Conservation (phyloP, 2,888 invertebrate species). For the Mellilla xanthometata region DNA sequence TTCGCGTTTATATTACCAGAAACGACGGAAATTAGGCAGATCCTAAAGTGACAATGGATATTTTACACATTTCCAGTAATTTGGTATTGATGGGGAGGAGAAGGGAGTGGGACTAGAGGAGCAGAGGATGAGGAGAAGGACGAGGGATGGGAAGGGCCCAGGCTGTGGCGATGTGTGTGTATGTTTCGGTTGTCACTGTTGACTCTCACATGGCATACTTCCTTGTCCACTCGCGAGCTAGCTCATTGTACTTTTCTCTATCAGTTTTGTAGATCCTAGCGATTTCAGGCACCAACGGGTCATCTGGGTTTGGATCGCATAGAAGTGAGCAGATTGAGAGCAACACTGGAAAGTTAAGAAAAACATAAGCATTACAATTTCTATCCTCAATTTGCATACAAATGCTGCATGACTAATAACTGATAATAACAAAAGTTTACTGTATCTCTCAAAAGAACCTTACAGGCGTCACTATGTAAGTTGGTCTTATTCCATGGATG, state of each 20-base stretch:
- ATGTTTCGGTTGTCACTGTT: constrained; percentile 80
- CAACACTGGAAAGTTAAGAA: constrained; percentile 89
- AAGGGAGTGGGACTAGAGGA: constrained; percentile 43
- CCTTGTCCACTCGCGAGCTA: constrained; percentile 99
- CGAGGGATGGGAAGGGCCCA: constrained; percentile 59
- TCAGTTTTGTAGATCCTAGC: constrained; percentile 99
- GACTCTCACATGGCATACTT: constrained; percentile 99
- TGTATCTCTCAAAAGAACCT: no score
- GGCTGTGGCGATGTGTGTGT: constrained; percentile 81
- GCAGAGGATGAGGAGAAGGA: constrained; percentile 34
- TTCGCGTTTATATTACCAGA: constrained; percentile 60
- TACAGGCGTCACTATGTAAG: no score
- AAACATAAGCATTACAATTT: not conserved
- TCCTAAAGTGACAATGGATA: constrained; percentile 62
- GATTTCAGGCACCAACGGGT: constrained; percentile 99
- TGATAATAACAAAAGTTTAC: no score
- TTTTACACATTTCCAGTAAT: constrained; percentile 69
- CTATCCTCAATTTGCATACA: constrained; percentile 1
- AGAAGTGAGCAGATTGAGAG: constrained; percentile 99
- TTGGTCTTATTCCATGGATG: no score
- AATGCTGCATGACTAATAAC: not conserved
- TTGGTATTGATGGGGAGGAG: constrained; percentile 56
- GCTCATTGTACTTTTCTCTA: constrained; percentile 99
- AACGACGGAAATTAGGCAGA: constrained; percentile 63
- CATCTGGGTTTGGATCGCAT: constrained; percentile 99